A percentile compares a stretch with the other conserved stretches of the same genome.
phyloP scores from a whole-genome alignment of 2,113 vertebrate genomes.

The Genyomyrus donnyi region DNA sequence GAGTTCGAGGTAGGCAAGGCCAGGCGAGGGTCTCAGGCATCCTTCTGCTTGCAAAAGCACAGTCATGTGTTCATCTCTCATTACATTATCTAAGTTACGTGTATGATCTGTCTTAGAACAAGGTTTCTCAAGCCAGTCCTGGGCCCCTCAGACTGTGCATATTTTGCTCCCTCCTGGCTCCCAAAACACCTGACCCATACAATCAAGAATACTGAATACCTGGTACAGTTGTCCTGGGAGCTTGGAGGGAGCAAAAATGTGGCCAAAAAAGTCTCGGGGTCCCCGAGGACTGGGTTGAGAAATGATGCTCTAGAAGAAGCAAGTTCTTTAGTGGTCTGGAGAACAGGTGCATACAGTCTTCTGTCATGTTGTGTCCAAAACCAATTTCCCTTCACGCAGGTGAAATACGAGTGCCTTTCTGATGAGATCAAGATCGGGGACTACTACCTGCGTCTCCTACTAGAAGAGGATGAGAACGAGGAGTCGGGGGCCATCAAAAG shows the following conservation, averaged over 20 bases:
- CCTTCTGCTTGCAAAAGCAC: background rate
- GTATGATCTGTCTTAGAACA: background rate
- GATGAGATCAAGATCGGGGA: constrained; percentile 98
- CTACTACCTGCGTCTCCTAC: constrained; percentile 88
- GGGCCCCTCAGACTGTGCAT: background rate
- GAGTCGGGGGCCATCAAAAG: constrained; percentile 89
- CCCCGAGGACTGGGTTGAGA: background rate
- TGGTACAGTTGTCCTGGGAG: background rate
- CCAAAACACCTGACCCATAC: background rate
- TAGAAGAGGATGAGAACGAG: constrained; percentile 93
- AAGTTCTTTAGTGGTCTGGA: background rate
- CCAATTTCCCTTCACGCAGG: constrained; percentile 55
- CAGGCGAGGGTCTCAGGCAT: background rate
- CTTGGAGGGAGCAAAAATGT: background rate
- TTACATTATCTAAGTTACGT: background rate
- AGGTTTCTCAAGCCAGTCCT: background rate
- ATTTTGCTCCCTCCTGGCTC: background rate
- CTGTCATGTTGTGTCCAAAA: background rate
- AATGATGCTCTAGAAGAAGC: background rate
- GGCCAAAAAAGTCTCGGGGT: background rate
- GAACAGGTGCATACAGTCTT: background rate
- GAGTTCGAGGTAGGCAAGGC: constrained; percentile 83
- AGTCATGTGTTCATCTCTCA: background rate
- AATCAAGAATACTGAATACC: too few species aligned
- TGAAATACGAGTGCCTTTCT: constrained; percentile 93